A percentile compares a stretch with the other conserved stretches of the same genome.
phyloP scores from a whole-genome alignment of 2,113 vertebrate genomes.

The Neolamprologus tretocephalus region DNA sequence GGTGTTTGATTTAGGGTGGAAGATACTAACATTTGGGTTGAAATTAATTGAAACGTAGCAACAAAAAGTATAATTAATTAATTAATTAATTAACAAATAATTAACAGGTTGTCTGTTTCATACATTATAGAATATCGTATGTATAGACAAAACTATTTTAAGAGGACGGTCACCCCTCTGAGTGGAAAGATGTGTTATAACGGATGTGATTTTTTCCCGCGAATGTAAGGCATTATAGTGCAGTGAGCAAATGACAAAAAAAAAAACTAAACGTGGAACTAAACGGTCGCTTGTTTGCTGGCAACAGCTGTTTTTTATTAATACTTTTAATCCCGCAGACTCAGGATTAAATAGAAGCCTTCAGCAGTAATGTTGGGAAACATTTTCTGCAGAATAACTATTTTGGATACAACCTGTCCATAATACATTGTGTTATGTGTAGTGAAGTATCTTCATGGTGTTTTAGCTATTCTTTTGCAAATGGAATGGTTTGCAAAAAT shows the following conservation, averaged over 20 bases:
- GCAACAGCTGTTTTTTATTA: neutral
- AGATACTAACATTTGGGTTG: neutral
- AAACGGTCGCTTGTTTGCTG: neutral
- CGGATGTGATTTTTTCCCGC: constrained; percentile 17
- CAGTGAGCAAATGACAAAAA: neutral
- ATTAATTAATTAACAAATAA: neutral
- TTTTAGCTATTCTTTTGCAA: neutral
- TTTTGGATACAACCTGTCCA: neutral
- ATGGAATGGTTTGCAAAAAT: neutral
- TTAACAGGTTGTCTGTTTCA: fast-evolving
- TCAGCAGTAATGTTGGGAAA: neutral
- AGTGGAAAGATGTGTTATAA: neutral
- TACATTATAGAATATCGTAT: neutral
- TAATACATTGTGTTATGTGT: neutral
- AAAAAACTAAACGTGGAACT: fast-evolving
- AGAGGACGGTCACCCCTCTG: neutral
- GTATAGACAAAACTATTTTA: neutral
- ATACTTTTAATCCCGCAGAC: neutral
- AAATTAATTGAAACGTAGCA: neutral
- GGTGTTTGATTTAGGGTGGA: fast-evolving
- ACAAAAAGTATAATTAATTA: neutral
- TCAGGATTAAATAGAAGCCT: neutral
- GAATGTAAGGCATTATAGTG: neutral
- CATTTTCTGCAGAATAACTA: neutral
- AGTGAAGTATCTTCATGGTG: neutral